Percentiles rank a stretch among this genome's conserved stretches.
Evolutionary conservation across 2,797 vertebrate genomes (phyloP).

Genomic region (Notamacropus eugenii): DNA sequence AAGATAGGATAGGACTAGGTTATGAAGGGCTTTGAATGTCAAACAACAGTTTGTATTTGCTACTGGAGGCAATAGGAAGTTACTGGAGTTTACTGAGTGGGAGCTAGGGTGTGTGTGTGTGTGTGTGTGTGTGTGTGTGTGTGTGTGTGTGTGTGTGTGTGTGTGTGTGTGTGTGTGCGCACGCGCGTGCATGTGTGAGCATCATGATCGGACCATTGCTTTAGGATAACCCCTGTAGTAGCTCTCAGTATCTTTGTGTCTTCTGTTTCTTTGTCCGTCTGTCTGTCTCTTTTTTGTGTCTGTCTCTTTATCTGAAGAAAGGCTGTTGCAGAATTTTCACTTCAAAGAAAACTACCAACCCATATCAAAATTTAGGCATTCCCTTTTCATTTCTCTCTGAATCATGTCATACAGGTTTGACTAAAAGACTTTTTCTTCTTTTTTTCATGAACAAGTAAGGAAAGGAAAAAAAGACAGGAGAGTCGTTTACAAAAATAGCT

Average conservation of each 20-base stretch:
- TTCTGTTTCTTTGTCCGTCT: neutral
- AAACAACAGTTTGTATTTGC: neutral
- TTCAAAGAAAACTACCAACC: neutral
- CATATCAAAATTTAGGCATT: neutral
- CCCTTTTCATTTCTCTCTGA: conserved; percentile 44
- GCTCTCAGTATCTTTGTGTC: neutral
- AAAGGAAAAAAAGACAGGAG: conserved; percentile 37
- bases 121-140: neutral
- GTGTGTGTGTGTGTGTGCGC: neutral
- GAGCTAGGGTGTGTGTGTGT: neutral
- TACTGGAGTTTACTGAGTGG: neutral
- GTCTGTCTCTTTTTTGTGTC: too few relatives aligned
- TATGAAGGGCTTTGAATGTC: neutral
- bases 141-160: neutral
- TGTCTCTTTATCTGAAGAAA: neutral
- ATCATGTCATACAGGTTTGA: neutral
- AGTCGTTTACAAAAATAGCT: conserved; percentile 47
- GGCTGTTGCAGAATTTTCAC: neutral
- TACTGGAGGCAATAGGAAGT: neutral
- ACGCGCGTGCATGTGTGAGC: too few relatives aligned
- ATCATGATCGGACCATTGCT: neutral
- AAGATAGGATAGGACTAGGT: neutral
- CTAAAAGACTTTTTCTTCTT: conserved; percentile 34
- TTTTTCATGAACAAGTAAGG: conserved; percentile 49
- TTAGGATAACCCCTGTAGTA: neutral